A percentile compares a stretch with the other conserved stretches of the same genome.
Evolutionary conservation across 2,797 vertebrate species (phyloP).

Genomic region (Centroberyx gerrardi): DNA sequence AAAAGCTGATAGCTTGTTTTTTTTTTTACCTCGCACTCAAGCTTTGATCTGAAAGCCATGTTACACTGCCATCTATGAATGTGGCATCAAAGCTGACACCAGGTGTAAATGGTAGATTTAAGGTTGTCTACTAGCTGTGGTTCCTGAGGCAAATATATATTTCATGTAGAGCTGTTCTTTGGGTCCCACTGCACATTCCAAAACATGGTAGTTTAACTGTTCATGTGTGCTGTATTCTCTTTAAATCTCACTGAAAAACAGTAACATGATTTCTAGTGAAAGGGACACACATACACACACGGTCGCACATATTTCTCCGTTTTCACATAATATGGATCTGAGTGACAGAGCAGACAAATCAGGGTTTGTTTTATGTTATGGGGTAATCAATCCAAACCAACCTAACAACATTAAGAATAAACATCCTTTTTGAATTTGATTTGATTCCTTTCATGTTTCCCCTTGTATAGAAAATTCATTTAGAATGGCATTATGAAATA

Average conservation of each 20-base stretch:
- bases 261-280: background rate
- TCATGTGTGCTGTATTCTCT: background rate
- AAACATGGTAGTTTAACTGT: background rate
- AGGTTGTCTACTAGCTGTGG: background rate
- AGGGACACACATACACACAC: background rate
- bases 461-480: slow-evolving; percentile 18
- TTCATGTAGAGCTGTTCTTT: slow-evolving; percentile 22
- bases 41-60: no score
- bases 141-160: slow-evolving; percentile 32
- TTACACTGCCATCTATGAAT: background rate
- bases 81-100: background rate
- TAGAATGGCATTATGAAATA: slow-evolving; percentile 11
- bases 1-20: no score
- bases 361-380: slow-evolving; percentile 7
- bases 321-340: background rate
- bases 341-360: background rate
- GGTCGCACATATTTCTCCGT: background rate
- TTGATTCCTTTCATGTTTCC: slow-evolving; percentile 27
- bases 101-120: slow-evolving; percentile 20
- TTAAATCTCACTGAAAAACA: slow-evolving; percentile 6
- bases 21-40: no score
- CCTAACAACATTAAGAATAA: slow-evolving; percentile 4
- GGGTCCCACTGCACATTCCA: slow-evolving; percentile 1
- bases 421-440: background rate
- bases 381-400: slow-evolving; percentile 10